Base-by-base conservation (phyloP, 2,888 invertebrate species). In the Hyles lineata region DNA sequence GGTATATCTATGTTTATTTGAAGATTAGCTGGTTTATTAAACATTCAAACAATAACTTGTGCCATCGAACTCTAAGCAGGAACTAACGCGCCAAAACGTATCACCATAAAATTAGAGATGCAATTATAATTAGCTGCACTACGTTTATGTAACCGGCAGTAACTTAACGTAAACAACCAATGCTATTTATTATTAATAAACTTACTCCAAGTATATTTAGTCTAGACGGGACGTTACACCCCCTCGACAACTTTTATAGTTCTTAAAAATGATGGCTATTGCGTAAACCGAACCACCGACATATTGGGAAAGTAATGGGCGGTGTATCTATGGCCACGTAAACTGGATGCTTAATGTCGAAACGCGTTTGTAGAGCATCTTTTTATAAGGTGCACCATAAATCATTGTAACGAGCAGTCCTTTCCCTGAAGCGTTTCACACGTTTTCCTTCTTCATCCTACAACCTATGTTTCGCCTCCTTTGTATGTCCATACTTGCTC, bases 321-420 rank as follows among this genome's bases (percentile, higher is more conserved):
- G 79, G 82, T 86, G 83, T 85, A 86, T 86, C 82, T 84, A 79
- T 84, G 84, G 83, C 87, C 87, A 85, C 83, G 76, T 82, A 82
- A 86, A 84, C 77, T 79, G 82, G 83, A 83, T 82, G 79, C 76
- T 83, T 82, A 82, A 76, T 80, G 79, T 82, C 82, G 78, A 83
- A 85, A 82, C 82, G 79, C 84, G 79, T 85, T 81, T 81, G 80
- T 80, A 82, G 82, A 85, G 81, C 85, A 87, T 88, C 85, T 90
- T 90, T 90, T 91, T 90, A 86, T 83, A 83, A 80, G 79, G 79
- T 75, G 78, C 75, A 80, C 81, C 87, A 90, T 93, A 92, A 92
- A 93, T 92, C 92, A 92, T 91, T 86, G 85, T 90, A 90, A 92
- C 91, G 91, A 92, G 87, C 83, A 79, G 83, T 76, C 83, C 83